Percentiles rank a stretch among this genome's conserved stretches.
phyloP scores from a whole-genome alignment of 92 coral and sea anemone species.

The Metridium senile region DNA sequence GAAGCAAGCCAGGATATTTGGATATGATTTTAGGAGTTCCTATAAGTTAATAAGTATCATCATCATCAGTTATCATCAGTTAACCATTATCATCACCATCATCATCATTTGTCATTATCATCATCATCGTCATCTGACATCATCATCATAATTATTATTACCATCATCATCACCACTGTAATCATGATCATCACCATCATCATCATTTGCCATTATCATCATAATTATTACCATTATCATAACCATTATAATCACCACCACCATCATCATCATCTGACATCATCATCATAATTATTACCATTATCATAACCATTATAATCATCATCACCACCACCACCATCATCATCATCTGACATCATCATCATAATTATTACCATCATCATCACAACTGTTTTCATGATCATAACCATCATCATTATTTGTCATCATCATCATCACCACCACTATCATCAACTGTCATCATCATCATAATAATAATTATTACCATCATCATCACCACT shows the following conservation, averaged over 20 bases:
- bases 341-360: background rate
- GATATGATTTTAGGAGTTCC: conserved; percentile 24
- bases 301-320: conserved; percentile 3
- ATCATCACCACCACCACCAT: background rate
- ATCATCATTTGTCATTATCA: background rate
- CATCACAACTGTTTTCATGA: background rate
- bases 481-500: background rate
- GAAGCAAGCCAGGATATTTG: conserved; percentile 20
- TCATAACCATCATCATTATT: background rate
- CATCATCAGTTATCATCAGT: background rate
- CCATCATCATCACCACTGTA: background rate
- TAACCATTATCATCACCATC: background rate
- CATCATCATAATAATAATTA: background rate
- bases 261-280: background rate
- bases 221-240: background rate
- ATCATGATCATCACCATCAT: background rate
- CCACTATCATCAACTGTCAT: no score
- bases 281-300: no score
- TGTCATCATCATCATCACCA: background rate
- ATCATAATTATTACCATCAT: background rate
- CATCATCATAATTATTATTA: background rate
- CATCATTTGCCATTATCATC: background rate
- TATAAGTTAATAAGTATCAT: background rate
- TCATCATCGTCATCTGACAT: background rate
- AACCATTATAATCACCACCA: background rate